phyloP scores from a whole-genome alignment of 2,113 vertebrate genomes.

The Fulmarus glacialis region DNA sequence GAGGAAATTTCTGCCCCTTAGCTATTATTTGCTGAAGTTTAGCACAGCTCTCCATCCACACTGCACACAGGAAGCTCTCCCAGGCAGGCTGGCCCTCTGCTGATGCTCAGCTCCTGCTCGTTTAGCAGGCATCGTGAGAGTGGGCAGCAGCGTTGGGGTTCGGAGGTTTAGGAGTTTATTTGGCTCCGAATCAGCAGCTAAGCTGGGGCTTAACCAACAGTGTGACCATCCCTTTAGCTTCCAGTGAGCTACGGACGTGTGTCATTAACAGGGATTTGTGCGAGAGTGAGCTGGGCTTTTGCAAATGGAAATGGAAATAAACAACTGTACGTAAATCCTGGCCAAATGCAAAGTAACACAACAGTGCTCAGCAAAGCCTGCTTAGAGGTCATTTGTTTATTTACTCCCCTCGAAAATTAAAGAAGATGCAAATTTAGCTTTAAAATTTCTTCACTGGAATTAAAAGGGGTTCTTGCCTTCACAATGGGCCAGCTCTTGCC shows the following conservation, averaged over 20 bases:
- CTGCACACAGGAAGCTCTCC: background rate
- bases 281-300: background rate
- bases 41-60: background rate
- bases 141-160: background rate
- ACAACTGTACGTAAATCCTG: background rate
- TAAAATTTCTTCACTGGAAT: background rate
- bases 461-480: background rate
- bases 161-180: background rate
- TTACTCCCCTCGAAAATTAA: background rate
- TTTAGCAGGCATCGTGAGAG: background rate
- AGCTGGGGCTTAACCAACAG: background rate
- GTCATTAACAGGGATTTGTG: background rate
- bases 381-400: background rate
- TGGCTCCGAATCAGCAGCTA: background rate
- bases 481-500: background rate
- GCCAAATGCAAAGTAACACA: background rate
- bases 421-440: background rate
- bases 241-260: background rate
- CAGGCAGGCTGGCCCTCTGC: background rate
- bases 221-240: background rate
- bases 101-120: background rate
- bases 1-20: background rate
- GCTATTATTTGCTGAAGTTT: background rate
- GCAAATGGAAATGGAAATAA: constrained; percentile 13
- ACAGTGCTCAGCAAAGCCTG: background rate